Evolutionary conservation across 1,140 invertebrate species (phyloP), one percentile per base, ranked within the genome.

Genomic region (Aplysia californica): DNA sequence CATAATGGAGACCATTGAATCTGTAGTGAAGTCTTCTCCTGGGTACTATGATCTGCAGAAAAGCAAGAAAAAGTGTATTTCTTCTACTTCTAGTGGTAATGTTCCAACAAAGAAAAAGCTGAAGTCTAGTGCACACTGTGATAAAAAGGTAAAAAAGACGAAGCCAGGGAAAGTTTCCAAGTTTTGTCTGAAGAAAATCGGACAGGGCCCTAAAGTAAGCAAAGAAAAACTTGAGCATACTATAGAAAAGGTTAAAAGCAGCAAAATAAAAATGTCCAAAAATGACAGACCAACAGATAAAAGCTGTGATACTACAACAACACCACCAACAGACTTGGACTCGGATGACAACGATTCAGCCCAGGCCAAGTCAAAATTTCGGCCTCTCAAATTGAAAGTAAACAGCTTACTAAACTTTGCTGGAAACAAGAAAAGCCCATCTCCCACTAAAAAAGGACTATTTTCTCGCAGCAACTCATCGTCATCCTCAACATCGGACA

Each of bases 381-480:
- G 75, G 5, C 76, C 80, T 26, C 70, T 85, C 21, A 85, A 85
- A 74, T 79, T 87, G 15, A 87, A 81, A 50, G 36, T 81, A 38
- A 79, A 81, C 23, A 75, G 80, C 38, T 64, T 81, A 39, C 38
- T 81, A 33, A 72, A 76, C 36, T 78, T 78, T 55, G 55, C 71
- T 33, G 39, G 71, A 31, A 64, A 70, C 23, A 31, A 50, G 5
- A 77, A 39, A 33, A 21, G 1, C 31, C 29, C 69, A 41, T 55
- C 56, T 21, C n/a, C 75, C 23, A 44, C 41, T n/a, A 68, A 76
- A 56, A 76, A 68, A 35, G 66, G 72, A 23, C 39, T 75, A 41
- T 76, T 76, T 15, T 61, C 67, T 0, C 33, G 75, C 20, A 76
- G 55, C 23, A 76, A 76, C 15, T 69, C 55, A 10, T 6, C 35